Base-by-base conservation (phyloP, 2,113 vertebrate genomes). In the Osmerus eperlanus region DNA sequence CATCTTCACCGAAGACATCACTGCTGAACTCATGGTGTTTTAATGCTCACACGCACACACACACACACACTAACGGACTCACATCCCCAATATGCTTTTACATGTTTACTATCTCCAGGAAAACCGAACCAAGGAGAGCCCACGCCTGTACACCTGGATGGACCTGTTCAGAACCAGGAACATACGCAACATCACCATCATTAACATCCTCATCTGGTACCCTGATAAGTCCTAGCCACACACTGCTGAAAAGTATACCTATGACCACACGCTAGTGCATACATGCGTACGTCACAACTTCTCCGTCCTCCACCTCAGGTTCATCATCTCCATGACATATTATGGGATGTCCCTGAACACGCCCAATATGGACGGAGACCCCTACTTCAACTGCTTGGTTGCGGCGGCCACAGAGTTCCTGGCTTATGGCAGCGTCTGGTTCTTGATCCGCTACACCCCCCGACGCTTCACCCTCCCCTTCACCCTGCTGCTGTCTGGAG, bases 201-300 rank as follows among this genome's bases (percentile, higher is more conserved):
- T 84, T 8, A 74, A 65, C 55, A 63, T 73, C 47, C 47, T 71
- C 11, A 41, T 81, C 16, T 84, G 82, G 82, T 84, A 76, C 66
- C 61, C 41, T 2, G 41, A 47, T 8, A 47, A 2, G 41, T 47
- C 41, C 41, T 47, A 11, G 41, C 8, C 2, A 47, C 41, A 47
- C 41, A 47, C 9, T 47, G 41, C 41, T 5, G 4, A 36, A 36
- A 36, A 36, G 7, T 36, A 36, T 36, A 36, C 4, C 21, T 21
- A 21, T 28, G 2, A 36, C 9, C 41, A 47, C 41, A 47, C 7
- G 41, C 41, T 47, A 36, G 32, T 36, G 32, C 5, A 36, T 36
- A 36, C 32, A 7, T 51, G 28, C 32, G 2, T 66, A 58, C 32
- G 15, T 66, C 9, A 18, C 4, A 18, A 29, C 47, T 5, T 60